These are phyloP conservation scores for Carabus problematicus DNA, from an alignment of 2,888 invertebrate species.

Conservation along the genomic window DNA sequence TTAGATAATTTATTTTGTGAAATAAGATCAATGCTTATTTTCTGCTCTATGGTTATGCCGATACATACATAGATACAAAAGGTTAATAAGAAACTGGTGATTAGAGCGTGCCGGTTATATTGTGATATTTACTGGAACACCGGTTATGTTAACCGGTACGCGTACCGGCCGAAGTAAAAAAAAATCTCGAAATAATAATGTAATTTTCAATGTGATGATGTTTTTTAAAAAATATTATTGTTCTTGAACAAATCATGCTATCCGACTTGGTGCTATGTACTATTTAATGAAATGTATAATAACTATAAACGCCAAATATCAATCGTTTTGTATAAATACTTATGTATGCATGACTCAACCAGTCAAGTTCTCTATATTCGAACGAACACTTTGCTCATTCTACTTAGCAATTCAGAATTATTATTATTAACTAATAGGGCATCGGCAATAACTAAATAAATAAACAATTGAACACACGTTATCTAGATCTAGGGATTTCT, in stretches of 20 bases:
- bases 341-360: background rate
- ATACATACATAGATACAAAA: no score
- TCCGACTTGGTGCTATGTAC: constrained; percentile 38
- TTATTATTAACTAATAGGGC: constrained; percentile 3
- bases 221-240: constrained; percentile 28
- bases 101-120: no score
- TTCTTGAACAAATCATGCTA: constrained; percentile 12
- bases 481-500: constrained; percentile 33
- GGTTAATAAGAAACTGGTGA: no score
- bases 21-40: no score
- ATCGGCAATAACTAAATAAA: constrained; percentile 13
- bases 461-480: constrained; percentile 2
- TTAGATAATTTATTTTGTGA: no score
- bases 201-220: constrained; percentile 22
- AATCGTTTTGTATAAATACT: constrained; percentile 22
- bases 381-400: constrained; percentile 18
- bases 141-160: no score
- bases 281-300: constrained; percentile 31
- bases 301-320: constrained; percentile 32
- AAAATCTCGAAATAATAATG: background rate
- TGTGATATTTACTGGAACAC: no score
- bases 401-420: constrained; percentile 11
- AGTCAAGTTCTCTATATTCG: constrained; percentile 11
- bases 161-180: no score
- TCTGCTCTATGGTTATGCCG: no score